These are phyloP conservation scores for Enteromius trimaculatus DNA, from an alignment of 2,797 vertebrate genomes.

Conservation along the genomic window DNA sequence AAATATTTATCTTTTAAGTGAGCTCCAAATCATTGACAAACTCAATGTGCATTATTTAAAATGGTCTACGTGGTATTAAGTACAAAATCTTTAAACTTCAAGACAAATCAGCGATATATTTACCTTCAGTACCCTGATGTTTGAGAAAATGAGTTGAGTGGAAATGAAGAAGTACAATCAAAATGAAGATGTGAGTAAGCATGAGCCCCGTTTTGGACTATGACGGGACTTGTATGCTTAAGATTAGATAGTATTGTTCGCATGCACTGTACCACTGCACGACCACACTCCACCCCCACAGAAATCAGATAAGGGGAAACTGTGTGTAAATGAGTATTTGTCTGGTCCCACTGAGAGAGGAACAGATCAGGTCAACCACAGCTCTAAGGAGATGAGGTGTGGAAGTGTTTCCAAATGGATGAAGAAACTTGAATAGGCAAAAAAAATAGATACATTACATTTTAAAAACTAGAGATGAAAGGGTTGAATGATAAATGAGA, in stretches of 20 bases:
- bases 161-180: conserved; percentile 6
- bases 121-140: not conserved
- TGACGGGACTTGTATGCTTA: conserved; percentile 56
- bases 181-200: conserved; percentile 4
- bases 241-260: conserved; percentile 53
- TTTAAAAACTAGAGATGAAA: not conserved
- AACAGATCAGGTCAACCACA: conserved; percentile 5
- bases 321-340: conserved; percentile 54
- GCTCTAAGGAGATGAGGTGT: conserved; percentile 23
- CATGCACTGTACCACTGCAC: conserved; percentile 28
- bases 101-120: conserved; percentile 6
- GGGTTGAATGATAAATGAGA: not conserved
- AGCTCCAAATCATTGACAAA: not conserved
- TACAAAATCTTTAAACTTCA: conserved; percentile 2
- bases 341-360: conserved; percentile 47
- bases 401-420: not conserved
- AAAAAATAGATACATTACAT: not conserved
- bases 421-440: not conserved
- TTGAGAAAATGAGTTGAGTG: not conserved
- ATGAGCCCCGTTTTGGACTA: not conserved
- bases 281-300: not conserved
- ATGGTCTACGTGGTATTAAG: not conserved
- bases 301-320: conserved; percentile 23
- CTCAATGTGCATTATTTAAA: not conserved
- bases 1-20: not conserved